phyloP scores from a whole-genome alignment of 2,113 vertebrate genomes.

The Phaethornis superciliosus region DNA sequence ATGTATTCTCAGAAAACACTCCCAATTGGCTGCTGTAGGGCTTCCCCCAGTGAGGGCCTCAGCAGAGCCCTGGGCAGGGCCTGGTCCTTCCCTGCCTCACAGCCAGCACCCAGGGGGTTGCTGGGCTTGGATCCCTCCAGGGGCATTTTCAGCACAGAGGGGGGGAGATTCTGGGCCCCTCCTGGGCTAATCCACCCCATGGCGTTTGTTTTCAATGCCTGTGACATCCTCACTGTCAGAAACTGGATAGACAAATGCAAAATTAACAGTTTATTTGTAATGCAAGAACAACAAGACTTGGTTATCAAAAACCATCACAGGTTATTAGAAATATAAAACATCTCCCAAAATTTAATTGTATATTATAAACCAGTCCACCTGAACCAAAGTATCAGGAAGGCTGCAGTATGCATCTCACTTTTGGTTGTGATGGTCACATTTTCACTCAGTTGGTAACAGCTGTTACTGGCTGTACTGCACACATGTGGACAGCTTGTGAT shows the following conservation, averaged over 20 bases:
- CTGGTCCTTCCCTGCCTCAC: too few species aligned
- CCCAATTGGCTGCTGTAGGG: accelerated
- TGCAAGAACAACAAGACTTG: neutral
- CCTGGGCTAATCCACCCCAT: neutral
- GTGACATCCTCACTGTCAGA: neutral
- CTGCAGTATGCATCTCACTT: neutral
- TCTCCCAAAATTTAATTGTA: neutral
- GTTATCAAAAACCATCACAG: neutral
- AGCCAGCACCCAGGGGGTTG: too few species aligned
- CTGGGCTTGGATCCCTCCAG: too few species aligned
- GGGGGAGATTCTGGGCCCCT: neutral
- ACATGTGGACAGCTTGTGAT: accelerated
- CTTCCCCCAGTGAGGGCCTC: too few species aligned
- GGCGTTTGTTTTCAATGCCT: neutral
- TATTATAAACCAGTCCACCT: neutral
- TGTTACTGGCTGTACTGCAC: neutral
- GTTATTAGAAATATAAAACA: neutral
- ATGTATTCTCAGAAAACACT: neutral
- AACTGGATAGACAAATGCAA: accelerated
- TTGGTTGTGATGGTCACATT: accelerated
- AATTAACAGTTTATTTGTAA: neutral
- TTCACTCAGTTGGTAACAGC: neutral
- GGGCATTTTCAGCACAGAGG: accelerated
- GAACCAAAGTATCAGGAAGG: neutral
- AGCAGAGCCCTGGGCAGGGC: neutral